These are phyloP conservation scores for Cyprinodon tularosa DNA, from an alignment of 2,113 vertebrate genomes.

Conservation along the genomic window DNA sequence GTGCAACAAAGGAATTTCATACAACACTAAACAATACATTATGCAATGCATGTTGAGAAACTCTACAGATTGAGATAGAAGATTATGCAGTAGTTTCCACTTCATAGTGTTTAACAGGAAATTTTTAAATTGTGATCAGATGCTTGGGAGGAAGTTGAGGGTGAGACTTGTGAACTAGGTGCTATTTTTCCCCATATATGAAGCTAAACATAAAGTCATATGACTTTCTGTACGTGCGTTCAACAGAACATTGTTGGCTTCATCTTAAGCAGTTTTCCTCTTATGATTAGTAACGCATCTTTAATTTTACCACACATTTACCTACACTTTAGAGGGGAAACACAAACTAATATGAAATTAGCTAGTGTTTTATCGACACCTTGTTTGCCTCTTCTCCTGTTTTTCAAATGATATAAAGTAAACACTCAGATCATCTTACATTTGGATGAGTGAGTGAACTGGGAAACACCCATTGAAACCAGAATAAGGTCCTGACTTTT, in stretches of 20 bases:
- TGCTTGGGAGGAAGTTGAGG: background rate
- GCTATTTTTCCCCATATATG: background rate
- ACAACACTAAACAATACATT: conserved; percentile 10
- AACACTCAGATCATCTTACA: background rate
- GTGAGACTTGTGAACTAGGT: background rate
- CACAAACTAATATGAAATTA: background rate
- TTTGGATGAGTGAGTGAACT: rapidly evolving
- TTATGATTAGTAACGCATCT: background rate
- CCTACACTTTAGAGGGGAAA: rapidly evolving
- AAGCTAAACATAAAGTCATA: background rate
- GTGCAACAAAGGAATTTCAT: background rate
- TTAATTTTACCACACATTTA: background rate
- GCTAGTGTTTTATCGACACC: background rate
- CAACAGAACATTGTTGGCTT: rapidly evolving
- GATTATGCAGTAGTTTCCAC: background rate
- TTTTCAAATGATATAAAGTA: background rate
- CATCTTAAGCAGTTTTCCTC: background rate
- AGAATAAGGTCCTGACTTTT: background rate
- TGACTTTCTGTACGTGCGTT: background rate
- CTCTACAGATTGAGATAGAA: background rate
- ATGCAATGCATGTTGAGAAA: background rate
- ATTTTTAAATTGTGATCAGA: background rate
- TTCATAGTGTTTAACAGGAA: background rate
- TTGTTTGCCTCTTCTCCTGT: background rate
- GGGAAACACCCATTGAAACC: background rate